Evolutionary conservation across 2,888 invertebrate genomes (phyloP), one percentile per base, ranked within the genome.

Genomic region (Conchocele bisecta): DNA sequence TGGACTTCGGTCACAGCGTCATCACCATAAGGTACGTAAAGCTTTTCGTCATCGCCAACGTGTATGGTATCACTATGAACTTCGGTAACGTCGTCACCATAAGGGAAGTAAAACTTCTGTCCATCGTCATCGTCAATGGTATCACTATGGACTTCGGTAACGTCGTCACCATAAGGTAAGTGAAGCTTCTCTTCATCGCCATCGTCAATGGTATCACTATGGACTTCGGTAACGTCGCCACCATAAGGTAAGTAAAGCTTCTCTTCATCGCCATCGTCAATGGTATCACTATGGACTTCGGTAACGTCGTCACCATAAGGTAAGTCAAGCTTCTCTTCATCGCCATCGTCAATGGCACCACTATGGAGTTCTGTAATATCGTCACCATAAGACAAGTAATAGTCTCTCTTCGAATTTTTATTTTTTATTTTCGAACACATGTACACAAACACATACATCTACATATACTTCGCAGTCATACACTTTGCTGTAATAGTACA

Each of bases 161-260:
- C 90, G 95, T 98, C 81, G 94, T 98, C 70, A 97, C 98, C 66
- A 95, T 98, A 74, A 97, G 97, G 97, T 97, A 96, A 96, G 96
- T 50, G 11, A n/a, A 37, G 20, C 5, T n/a, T 24, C 95, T 99
- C 82, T 99, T 98, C 89, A 98, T 99, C 76, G 97, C 98, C 17
- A 99, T 99, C 92, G 94, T 97, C 79, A 94, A 96, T 87, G 94
- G 94, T 82, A 79, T 84, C 11, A 93, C 94, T 37, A 94, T 98
- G 92, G 94, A 95, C 15, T 94, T 98, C 77, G 96, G 97, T 24
- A 95, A 96, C 90, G 95, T 98, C 80, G 94, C 98, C 70, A 97
- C 98, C 66, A 95, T 98, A 73, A 97, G 97, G 97, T 97, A 96
- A 96, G 96, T 50, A 11, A n/a, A 37, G 20, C 5, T n/a, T n/a